phyloP scores from a whole-genome alignment of 2,797 vertebrate genomes.

The Acanthiza pusilla region DNA sequence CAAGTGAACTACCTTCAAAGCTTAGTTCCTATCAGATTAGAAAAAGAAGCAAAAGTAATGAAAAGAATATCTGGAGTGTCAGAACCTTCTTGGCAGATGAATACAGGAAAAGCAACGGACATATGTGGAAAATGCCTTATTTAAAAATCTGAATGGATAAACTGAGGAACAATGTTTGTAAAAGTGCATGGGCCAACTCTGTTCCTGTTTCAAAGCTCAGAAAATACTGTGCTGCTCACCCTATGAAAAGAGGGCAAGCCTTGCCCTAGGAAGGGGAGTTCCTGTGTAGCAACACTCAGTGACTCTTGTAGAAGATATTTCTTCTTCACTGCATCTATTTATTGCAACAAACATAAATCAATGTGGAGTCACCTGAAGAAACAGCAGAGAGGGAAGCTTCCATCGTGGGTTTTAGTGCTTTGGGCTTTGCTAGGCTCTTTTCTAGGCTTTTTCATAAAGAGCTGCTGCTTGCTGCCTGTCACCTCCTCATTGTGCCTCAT shows the following conservation, averaged over 20 bases:
- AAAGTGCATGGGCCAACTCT: neutral
- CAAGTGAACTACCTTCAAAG: neutral
- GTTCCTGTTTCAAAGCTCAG: neutral
- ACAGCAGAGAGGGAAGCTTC: neutral
- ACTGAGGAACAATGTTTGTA: neutral
- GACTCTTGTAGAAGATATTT: neutral
- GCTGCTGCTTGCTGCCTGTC: neutral
- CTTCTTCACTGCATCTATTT: neutral
- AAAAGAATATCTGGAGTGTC: neutral
- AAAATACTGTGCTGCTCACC: neutral
- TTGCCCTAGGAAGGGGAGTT: neutral
- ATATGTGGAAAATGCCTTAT: neutral
- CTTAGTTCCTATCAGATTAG: neutral
- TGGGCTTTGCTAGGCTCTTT: neutral
- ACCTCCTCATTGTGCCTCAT: neutral
- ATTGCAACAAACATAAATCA: neutral
- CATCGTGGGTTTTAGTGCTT: neutral
- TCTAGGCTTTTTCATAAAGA: neutral
- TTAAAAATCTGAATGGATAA: neutral
- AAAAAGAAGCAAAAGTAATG: neutral
- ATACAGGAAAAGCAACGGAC: neutral
- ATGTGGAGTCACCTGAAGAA: neutral
- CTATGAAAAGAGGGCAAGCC: neutral
- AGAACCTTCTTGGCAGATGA: neutral
- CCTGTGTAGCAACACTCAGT: neutral